Evolutionary conservation across 2,888 invertebrate genomes (phyloP), one percentile per base, ranked within the genome.

Genomic region (Kryphioiulus occultus): DNA sequence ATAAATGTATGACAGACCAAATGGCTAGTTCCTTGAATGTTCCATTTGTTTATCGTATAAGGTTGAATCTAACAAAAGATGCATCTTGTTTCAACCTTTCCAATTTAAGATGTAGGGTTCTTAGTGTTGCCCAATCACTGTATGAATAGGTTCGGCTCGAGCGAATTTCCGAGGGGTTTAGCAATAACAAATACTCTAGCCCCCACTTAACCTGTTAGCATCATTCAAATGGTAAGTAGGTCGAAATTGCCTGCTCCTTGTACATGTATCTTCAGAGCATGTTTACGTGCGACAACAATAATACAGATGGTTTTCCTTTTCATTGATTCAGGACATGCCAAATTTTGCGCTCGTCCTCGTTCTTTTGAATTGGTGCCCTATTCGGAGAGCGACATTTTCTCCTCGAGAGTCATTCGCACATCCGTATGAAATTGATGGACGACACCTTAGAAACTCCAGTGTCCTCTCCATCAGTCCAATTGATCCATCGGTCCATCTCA

Each of bases 361-460:
- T 59, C 59, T 59, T 59, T 59, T 59, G 59, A 22, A 22, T 59
- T 59, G n/a, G 19, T 3, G 59, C 59, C n/a, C 59, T 22, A 59
- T 59, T 59, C 59, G 22, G 59, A 22, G 22, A 22, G 22, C 59
- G 59, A 59, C 59, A 59, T 59, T 59, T n/a, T 59, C 59, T 59
- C 59, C 22, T 22, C 1, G 59, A 59, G 59, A 59, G 59, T 59
- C 59, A 59, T 59, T 59, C 59, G n/a, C 59, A 59, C 59, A 59
- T 59, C 59, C 59, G 59, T 59, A 59, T 59, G 59, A 59, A 59
- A 59, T 59, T 59, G 59, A 59, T 59, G 59, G 59, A 59, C 59
- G 59, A 59, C 59, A 59, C 53, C 53, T 53, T 53, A 53, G 53
- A 53, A 53, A 53, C 59, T 59, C n/a, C 59, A 59, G 22, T 22